Conservation (phyloP, 2,797 vertebrate genomes). For the Anguilla marmorata region DNA sequence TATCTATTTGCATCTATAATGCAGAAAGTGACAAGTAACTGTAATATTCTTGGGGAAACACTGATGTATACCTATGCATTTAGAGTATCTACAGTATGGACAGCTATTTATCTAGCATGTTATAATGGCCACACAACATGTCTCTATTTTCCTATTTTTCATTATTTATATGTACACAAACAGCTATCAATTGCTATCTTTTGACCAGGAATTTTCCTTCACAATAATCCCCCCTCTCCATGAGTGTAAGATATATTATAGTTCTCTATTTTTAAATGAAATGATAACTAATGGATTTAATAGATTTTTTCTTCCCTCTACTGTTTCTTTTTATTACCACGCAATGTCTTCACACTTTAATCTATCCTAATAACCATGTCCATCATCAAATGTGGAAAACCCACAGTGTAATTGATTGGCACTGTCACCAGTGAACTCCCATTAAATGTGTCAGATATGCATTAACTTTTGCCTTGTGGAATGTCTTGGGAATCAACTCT, state of each 20-base stretch:
- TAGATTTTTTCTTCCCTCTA: not conserved
- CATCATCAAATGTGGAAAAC: not conserved
- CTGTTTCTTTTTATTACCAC: not conserved
- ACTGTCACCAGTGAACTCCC: not conserved
- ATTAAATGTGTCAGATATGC: constrained; percentile 5
- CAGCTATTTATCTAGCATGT: not conserved
- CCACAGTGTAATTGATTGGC: constrained; percentile 2
- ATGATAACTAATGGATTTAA: constrained; percentile 3
- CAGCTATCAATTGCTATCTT: not conserved
- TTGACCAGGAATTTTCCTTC: not conserved
- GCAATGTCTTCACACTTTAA: not conserved
- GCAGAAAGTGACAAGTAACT: not conserved
- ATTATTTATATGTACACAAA: not conserved
- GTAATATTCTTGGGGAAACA: not conserved
- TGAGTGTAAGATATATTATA: not conserved
- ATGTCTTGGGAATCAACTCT: not conserved
- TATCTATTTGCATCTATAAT: not conserved
- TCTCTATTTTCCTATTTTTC: not conserved
- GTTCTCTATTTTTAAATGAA: not conserved
- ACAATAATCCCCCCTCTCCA: not conserved
- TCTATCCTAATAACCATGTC: not conserved
- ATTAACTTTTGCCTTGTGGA: not conserved
- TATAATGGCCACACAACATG: not conserved
- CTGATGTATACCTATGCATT: not conserved
- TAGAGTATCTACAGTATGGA: not conserved